A percentile compares a stretch with the other conserved stretches of the same genome.
Conservation (phyloP, 2,113 vertebrate species). For the Phyllostomus discolor region DNA sequence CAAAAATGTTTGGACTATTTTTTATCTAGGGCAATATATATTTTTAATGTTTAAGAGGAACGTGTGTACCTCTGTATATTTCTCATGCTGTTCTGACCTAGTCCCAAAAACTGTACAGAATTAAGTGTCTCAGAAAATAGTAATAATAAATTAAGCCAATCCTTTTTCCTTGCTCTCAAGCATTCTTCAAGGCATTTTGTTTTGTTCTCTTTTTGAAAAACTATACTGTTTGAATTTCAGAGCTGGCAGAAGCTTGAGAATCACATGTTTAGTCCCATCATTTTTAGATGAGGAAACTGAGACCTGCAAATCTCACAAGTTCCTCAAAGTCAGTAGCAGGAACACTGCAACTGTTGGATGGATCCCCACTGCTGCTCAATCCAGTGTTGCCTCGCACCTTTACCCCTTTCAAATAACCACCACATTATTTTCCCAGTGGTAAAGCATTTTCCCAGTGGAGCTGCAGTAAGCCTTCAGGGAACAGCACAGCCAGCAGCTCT, state of each 20-base stretch:
- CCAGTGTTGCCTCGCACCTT: neutral
- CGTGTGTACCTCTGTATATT: neutral
- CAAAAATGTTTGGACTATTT: neutral
- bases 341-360: neutral
- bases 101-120: neutral
- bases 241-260: neutral
- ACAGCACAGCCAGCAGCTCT: neutral
- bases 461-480: neutral
- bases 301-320: neutral
- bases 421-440: neutral
- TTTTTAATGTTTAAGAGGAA: neutral
- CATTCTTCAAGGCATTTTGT: neutral
- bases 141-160: neutral
- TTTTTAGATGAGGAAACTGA: neutral
- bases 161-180: neutral
- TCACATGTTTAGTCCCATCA: neutral
- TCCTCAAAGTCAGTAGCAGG: neutral
- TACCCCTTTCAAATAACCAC: neutral
- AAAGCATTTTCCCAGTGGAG: neutral
- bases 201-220: neutral
- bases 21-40: neutral
- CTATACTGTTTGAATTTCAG: neutral
- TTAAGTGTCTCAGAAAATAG: neutral
- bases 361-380: neutral
- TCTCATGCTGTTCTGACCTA: neutral